Evolutionary conservation across 2,113 vertebrate species (phyloP).

Genomic region (Carassius carassius): DNA sequence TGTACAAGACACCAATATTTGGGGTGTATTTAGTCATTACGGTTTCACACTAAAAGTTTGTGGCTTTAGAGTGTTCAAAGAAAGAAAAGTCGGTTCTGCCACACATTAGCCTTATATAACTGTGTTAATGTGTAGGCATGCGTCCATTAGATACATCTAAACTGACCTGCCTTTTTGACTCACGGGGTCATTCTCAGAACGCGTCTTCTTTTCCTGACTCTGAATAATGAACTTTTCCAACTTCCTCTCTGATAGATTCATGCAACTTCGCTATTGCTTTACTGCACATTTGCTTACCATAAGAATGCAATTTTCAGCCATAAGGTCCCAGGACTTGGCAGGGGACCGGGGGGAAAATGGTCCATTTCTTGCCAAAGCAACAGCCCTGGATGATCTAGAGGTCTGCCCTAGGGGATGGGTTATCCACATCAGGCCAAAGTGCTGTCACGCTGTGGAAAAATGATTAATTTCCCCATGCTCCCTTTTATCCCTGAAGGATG

Average conservation of each 20-base stretch:
- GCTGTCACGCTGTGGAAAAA: constrained; percentile 75
- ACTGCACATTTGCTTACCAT: constrained; percentile 76
- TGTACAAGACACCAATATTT: constrained; percentile 8
- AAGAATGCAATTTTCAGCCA: constrained; percentile 78
- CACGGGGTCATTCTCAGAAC: constrained; percentile 36
- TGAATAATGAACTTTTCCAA: constrained; percentile 65
- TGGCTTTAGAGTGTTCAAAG: background rate
- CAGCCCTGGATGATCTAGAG: constrained; percentile 74
- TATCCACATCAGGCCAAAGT: constrained; percentile 75
- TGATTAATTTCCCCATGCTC: constrained; percentile 72
- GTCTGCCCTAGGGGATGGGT: constrained; percentile 72
- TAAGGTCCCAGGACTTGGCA: constrained; percentile 77
- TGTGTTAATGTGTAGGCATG: constrained; percentile 36
- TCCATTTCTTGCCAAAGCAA: constrained; percentile 74
- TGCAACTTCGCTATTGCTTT: constrained; percentile 71
- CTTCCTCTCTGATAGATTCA: constrained; percentile 65
- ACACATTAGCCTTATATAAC: constrained; percentile 26
- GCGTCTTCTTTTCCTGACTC: constrained; percentile 53
- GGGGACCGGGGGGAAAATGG: constrained; percentile 53
- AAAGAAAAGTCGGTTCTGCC: background rate
- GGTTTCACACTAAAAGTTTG: background rate
- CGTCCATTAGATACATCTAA: constrained; percentile 34
- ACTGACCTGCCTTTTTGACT: constrained; percentile 33
- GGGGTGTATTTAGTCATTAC: background rate
- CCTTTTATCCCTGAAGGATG: constrained; percentile 69